Conservation (phyloP, 2,113 vertebrate species). For the Pterocles burchelli region DNA sequence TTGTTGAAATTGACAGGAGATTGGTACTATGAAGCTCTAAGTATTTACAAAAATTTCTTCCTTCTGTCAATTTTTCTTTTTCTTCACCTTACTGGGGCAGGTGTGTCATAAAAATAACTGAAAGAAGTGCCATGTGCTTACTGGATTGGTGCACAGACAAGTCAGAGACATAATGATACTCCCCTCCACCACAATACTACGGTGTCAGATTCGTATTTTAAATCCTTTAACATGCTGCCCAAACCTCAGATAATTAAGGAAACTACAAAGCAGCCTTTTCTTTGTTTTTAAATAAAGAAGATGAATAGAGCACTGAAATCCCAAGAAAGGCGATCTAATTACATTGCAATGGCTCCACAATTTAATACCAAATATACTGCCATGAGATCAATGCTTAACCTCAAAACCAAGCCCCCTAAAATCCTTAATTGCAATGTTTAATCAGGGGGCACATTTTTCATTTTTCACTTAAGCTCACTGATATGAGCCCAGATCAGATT, state of each 20-base stretch:
- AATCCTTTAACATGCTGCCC: not conserved
- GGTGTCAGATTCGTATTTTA: not conserved
- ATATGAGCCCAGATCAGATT: not conserved
- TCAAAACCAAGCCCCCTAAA: conserved; percentile 2
- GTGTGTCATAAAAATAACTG: not conserved
- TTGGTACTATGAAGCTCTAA: not conserved
- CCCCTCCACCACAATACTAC: not conserved
- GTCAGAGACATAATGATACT: not conserved
- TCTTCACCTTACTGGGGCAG: not conserved
- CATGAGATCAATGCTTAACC: not conserved
- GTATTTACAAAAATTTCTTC: not conserved
- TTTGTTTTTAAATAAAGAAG: not conserved
- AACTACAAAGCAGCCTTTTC: not conserved
- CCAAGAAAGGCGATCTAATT: conserved; percentile 25
- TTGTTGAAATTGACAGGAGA: not conserved
- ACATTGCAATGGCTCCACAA: not conserved
- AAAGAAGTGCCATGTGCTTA: not conserved
- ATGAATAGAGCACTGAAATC: not conserved
- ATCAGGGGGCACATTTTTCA: not conserved
- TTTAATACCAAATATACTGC: not conserved
- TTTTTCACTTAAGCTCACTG: conserved; percentile 5
- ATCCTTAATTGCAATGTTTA: not conserved
- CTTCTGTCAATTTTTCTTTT: not conserved
- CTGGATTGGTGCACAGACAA: not conserved
- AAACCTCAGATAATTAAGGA: not conserved